Base-by-base conservation (phyloP, 2,888 invertebrate genomes). In the Cryptocheilus praepositus region DNA sequence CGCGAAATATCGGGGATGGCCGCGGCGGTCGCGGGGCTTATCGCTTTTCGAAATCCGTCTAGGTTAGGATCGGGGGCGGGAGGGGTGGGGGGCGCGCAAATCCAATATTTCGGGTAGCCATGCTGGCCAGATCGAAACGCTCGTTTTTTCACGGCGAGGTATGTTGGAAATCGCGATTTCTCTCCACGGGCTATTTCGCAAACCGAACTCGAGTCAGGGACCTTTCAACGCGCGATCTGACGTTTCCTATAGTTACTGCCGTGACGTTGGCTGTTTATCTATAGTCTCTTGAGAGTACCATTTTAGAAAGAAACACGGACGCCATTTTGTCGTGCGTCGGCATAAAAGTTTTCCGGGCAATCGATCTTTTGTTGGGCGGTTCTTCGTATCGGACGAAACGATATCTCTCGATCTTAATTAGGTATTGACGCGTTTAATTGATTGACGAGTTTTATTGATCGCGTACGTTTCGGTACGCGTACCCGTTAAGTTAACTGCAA, bases 261-360 rank as follows among this genome's bases (percentile, higher is more conserved):
- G 7, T 36, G 11, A 11, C 36, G 36, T 25, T 25, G 5, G 25
- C 25, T 3, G 25, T 25, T 3, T 25, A 11, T 7, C 11, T 36
- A 36, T 11, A 36, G 13, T 36, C 36, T 36, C 11, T 7, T 36
- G 36, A 57, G 54, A 71, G 28, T 65, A 73, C 78, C 78, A 78
- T 78, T 78, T 78, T 78, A 67, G 61, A 74, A 11, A 49, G 49
- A 18, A 55, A 45, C 61, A n/a, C 56, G 36, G 16, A 55, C 79
- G 78, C 78, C 78, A 78, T 78, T 76, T 78, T 78, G 78, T 78
- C 64, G 66, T 70, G 49, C 44, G 21, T 61, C 44, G 36, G 25
- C 25, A 25, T 25, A 25, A 25, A 25, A 5, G 25, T 25, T n/a
- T n/a, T n/a, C n/a, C n/a, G n/a, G n/a, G n/a, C n/a, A n/a, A n/a